phyloP scores from a whole-genome alignment of 2,113 vertebrate species.

The Elephantulus edwardii region DNA sequence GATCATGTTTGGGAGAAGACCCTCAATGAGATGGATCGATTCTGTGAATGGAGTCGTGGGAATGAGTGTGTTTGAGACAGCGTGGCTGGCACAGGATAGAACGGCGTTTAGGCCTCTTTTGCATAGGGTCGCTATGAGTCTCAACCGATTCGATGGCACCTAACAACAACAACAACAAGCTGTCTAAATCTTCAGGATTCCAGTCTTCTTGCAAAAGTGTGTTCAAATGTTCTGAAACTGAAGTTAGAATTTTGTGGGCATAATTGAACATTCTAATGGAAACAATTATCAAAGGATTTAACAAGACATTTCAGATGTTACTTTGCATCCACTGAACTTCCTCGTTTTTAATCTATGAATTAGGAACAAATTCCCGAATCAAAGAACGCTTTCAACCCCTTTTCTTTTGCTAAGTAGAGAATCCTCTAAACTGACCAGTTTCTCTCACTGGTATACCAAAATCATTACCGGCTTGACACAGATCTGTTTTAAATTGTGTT shows the following conservation, averaged over 20 bases:
- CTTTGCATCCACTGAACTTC: background rate
- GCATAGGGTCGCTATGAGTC: too few relatives aligned
- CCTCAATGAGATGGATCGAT: too few relatives aligned
- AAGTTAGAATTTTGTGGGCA: background rate
- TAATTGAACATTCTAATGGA: background rate
- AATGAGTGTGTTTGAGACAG: too few relatives aligned
- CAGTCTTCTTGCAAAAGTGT: background rate
- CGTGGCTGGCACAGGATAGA: too few relatives aligned
- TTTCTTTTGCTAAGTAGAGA: background rate
- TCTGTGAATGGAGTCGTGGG: too few relatives aligned
- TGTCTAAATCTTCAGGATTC: background rate
- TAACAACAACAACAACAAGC: too few relatives aligned
- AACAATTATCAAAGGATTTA: background rate
- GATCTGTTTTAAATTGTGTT: slow-evolving; percentile 7
- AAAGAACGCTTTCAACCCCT: background rate
- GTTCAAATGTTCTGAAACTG: background rate
- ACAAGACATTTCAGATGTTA: background rate
- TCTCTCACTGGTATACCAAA: background rate
- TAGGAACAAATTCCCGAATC: background rate
- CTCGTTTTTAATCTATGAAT: background rate
- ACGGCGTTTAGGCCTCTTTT: too few relatives aligned
- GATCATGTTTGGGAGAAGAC: too few relatives aligned
- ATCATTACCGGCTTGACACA: background rate
- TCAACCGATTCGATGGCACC: too few relatives aligned
- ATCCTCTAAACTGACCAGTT: background rate